Evolutionary conservation across 2,797 vertebrate genomes (phyloP), one percentile per base, ranked within the genome.

Genomic region (Emys orbicularis): DNA sequence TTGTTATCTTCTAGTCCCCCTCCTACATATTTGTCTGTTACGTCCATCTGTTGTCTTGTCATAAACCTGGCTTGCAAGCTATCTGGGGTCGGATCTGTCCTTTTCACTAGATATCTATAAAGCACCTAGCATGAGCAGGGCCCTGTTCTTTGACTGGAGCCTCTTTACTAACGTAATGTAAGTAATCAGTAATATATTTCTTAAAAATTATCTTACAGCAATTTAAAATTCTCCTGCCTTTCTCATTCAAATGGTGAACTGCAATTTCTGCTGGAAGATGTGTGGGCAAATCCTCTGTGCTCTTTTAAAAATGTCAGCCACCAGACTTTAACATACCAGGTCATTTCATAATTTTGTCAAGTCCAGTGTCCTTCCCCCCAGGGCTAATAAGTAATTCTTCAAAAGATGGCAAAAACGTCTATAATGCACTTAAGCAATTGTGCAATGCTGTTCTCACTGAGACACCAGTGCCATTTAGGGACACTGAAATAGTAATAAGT

Each of bases 51-150:
- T 79, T 79, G 54, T 90, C 83, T 92, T 89, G 34, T 59, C 74
- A 89, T 91, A 90, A 96, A 94, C 74, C 25, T 87, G 88, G 50
- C 65, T 89, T 84, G 79, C 72, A 91, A 95, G 83, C 59, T 52
- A 57, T 94, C 29, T 0, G 8, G 80, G 65, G 84, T 93, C 16
- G 57, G 61, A 86, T 79, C 41, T 0, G 0, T 87, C 79, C 65
- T 87, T 89, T 79, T 90, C 52, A n/a, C 0, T 0, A 83, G 0
- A 0, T 5, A 37, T 10, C 29, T 0, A 0, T 0, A 0, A 27
- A 65, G 27, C 19, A 50, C 59, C 44, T 21, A 72, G 72, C 0
- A 0, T 5, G 16, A 87, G 0, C 0, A n/a, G 0, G 0, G n/a
- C 19, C 54, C 47, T 68, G 90, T 80, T 1, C 94, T 47, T 92